phyloP scores from a whole-genome alignment of 2,888 invertebrate species.

The Pogonocherus hispidulus region DNA sequence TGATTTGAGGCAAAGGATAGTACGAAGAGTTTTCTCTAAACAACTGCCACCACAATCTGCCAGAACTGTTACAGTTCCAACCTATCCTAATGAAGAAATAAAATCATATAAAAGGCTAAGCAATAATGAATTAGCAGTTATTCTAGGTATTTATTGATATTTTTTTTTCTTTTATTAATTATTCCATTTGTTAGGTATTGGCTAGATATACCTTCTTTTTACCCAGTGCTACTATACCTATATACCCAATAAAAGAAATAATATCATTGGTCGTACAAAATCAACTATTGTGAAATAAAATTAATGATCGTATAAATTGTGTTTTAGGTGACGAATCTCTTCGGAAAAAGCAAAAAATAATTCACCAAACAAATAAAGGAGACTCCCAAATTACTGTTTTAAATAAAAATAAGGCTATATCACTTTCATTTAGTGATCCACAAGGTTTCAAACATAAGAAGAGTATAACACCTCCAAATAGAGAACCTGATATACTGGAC shows the following conservation, averaged over 20 bases:
- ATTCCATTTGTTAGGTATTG: too few relatives aligned
- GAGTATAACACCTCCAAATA: slow-evolving; percentile 33
- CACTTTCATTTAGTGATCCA: background rate
- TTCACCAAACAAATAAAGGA: slow-evolving; percentile 33
- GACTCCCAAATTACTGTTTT: slow-evolving; percentile 27
- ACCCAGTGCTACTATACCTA: too few relatives aligned
- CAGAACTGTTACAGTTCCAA: slow-evolving; percentile 31
- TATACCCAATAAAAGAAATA: too few relatives aligned
- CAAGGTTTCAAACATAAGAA: background rate
- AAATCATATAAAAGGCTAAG: slow-evolving; percentile 37
- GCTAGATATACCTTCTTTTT: too few relatives aligned
- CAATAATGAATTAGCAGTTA: slow-evolving; percentile 34
- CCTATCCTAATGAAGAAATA: slow-evolving; percentile 22
- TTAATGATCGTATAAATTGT: too few relatives aligned
- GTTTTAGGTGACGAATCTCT: slow-evolving; percentile 35
- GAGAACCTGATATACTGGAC: slow-evolving; percentile 47
- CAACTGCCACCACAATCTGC: slow-evolving; percentile 30
- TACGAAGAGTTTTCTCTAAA: slow-evolving; percentile 52
- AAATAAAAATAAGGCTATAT: background rate
- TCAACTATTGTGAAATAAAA: too few relatives aligned
- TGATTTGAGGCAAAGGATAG: slow-evolving; percentile 60
- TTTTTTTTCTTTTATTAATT: too few relatives aligned
- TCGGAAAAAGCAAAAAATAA: slow-evolving; percentile 42
- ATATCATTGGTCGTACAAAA: too few relatives aligned
- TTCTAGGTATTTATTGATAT: slow-evolving; percentile 35